Base-by-base conservation (phyloP, 2,797 vertebrate genomes). In the Lateolabrax maculatus region DNA sequence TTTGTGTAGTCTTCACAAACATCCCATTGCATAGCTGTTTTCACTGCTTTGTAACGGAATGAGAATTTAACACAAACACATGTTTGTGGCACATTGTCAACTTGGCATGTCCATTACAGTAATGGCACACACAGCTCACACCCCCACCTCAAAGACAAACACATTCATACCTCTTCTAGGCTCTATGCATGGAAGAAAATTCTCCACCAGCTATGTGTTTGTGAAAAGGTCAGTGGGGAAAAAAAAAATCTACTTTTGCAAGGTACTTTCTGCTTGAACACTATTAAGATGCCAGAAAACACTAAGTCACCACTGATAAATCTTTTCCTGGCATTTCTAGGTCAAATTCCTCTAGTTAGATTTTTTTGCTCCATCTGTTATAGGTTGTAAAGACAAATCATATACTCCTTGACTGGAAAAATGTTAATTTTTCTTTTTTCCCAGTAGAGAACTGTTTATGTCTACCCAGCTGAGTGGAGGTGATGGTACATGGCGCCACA, bases 281-380 rank as follows among this genome's bases (percentile, higher is more conserved):
- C 39, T 34, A 31, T 57, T 13, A 83, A 41, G 9, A 15, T 76
- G 36, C 68, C 62, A 73, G 62, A 58, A 52, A 65, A 63, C 13
- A 53, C 11, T 51, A 71, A 83, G 67, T 74, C 63, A 81, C 5
- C n/a, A 11, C 13, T 18, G 15, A 79, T 69, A 76, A 67, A 71
- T 36, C 21, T 70, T 53, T 65, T 36, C 19, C 37, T 74, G 72
- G 66, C 65, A 81, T 81, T 90, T 90, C 72, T 91, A 79, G 80
- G 84, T 88, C 81, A 90, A 56, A 88, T 84, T 89, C 81, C 49
- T 83, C 4, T 3, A 1, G 34, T 52, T 39, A 37, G 21, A 65
- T 75, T 72, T 75, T n/a, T 36, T 53, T 36, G 46, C 27, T 68
- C 56, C 55, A 73, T 52, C 51, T 62, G 55, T 69, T 80, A n/a